A percentile compares a stretch with the other conserved stretches of the same genome.
Evolutionary conservation across 1,140 invertebrate genomes (phyloP).

Genomic region (Sipha flava): DNA sequence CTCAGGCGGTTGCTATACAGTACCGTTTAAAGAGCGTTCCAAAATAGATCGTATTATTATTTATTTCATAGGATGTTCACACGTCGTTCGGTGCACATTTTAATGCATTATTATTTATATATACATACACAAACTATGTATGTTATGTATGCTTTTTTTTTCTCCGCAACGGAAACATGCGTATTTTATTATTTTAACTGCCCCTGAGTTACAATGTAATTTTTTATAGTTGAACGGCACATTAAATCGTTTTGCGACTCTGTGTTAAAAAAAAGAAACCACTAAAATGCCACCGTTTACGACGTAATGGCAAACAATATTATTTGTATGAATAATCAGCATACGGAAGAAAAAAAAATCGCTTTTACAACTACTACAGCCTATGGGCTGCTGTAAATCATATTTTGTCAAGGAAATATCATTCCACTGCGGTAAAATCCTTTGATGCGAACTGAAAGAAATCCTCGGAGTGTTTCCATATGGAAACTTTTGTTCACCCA

Average conservation of each 20-base stretch:
- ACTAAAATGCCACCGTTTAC: slow-evolving; percentile 19
- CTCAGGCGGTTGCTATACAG: neutral
- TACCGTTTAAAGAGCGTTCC: neutral
- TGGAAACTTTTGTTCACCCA: neutral
- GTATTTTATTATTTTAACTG: slow-evolving; percentile 25
- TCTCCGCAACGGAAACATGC: slow-evolving; percentile 20
- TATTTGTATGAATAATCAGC: slow-evolving; percentile 22
- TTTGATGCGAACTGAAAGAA: neutral
- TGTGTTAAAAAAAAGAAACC: slow-evolving; percentile 27
- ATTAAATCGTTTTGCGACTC: slow-evolving; percentile 25
- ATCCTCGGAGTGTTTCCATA: slow-evolving; percentile 17
- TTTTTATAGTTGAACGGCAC: slow-evolving; percentile 10
- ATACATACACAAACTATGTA: neutral
- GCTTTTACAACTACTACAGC: neutral
- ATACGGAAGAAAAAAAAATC: neutral
- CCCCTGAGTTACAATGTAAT: slow-evolving; percentile 8
- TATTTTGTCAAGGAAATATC: slow-evolving; percentile 25
- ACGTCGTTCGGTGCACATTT: slow-evolving; percentile 24
- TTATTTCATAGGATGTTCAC: slow-evolving; percentile 3
- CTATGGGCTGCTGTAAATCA: neutral
- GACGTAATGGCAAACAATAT: slow-evolving; percentile 3
- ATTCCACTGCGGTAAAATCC: neutral
- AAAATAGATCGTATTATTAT: neutral
- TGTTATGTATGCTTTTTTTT: neutral
- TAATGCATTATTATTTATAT: too few relatives aligned